Evolutionary conservation across 2,113 vertebrate genomes (phyloP).

Genomic region (Symphodus melops): DNA sequence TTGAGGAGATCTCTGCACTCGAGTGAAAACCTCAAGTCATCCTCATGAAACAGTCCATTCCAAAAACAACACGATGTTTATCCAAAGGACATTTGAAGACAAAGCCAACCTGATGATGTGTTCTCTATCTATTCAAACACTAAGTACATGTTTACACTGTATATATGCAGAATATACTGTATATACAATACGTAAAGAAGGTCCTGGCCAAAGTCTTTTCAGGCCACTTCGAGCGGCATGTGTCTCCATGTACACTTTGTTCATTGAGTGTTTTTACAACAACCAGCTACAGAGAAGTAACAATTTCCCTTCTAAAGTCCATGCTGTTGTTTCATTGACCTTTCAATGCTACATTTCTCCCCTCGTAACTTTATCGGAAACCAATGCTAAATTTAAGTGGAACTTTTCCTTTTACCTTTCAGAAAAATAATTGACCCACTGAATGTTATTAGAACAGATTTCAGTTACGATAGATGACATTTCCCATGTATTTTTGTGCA

Average conservation of each 20-base stretch:
- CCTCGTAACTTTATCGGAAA: not conserved
- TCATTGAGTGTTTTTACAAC: conserved; percentile 62
- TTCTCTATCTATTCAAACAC: conserved; percentile 78
- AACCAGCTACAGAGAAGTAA: conserved; percentile 3
- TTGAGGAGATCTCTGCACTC: conserved; percentile 80
- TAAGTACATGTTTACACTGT: conserved; percentile 92
- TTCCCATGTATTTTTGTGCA: not conserved
- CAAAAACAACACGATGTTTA: conserved; percentile 82
- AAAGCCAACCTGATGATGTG: conserved; percentile 85
- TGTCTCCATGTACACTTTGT: conserved; percentile 75
- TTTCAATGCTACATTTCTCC: conserved; percentile 1
- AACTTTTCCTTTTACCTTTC: not conserved
- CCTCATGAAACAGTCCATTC: conserved; percentile 84
- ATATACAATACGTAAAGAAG: conserved; percentile 68
- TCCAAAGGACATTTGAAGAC: conserved; percentile 82
- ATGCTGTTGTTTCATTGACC: conserved; percentile 15
- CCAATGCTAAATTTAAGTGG: not conserved
- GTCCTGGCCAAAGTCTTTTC: conserved; percentile 78
- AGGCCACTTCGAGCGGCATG: conserved; percentile 74
- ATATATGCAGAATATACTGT: conserved; percentile 80
- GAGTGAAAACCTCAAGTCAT: conserved; percentile 77
- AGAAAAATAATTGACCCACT: not conserved
- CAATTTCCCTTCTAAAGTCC: conserved; percentile 1
- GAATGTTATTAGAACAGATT: not conserved
- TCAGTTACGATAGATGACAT: not conserved